phyloP scores from a whole-genome alignment of 2,888 invertebrate genomes.

The Polyommatus icarus region DNA sequence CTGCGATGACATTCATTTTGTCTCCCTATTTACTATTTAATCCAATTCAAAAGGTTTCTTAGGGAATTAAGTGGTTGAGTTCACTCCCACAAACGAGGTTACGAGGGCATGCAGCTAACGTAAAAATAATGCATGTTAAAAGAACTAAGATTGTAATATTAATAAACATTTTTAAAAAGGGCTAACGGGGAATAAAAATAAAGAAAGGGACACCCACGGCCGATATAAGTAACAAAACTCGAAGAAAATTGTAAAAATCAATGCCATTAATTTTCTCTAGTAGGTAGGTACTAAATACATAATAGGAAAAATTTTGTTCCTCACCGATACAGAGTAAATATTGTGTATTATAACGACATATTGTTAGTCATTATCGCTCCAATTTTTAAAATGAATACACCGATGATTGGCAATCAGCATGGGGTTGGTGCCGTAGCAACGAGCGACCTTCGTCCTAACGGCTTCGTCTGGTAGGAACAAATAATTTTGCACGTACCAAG shows the following conservation, averaged over 20 bases:
- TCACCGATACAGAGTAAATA: neutral
- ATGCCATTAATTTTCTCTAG: neutral
- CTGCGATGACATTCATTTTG: conserved; percentile 51
- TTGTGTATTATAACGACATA: neutral
- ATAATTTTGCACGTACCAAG: conserved; percentile 43
- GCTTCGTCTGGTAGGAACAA: conserved; percentile 51
- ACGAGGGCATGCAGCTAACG: neutral
- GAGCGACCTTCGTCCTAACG: conserved; percentile 59
- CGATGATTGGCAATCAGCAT: conserved; percentile 53
- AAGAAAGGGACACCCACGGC: neutral
- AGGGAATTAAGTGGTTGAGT: conserved; percentile 40
- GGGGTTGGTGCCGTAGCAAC: conserved; percentile 56
- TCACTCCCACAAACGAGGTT: conserved; percentile 1
- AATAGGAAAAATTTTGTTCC: neutral
- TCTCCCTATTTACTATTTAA: conserved; percentile 57
- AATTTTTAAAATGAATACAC: conserved; percentile 49
- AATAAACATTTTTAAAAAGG: neutral
- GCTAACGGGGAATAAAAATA: neutral
- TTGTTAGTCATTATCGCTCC: conserved; percentile 36
- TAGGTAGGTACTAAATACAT: no score
- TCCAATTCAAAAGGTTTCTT: conserved; percentile 48
- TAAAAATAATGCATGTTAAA: neutral
- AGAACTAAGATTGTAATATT: neutral
- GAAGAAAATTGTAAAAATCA: neutral
- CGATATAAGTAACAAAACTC: neutral